These are phyloP conservation scores for Melopsittacus undulatus DNA, from an alignment of 2,797 vertebrate genomes.

Conservation along the genomic window DNA sequence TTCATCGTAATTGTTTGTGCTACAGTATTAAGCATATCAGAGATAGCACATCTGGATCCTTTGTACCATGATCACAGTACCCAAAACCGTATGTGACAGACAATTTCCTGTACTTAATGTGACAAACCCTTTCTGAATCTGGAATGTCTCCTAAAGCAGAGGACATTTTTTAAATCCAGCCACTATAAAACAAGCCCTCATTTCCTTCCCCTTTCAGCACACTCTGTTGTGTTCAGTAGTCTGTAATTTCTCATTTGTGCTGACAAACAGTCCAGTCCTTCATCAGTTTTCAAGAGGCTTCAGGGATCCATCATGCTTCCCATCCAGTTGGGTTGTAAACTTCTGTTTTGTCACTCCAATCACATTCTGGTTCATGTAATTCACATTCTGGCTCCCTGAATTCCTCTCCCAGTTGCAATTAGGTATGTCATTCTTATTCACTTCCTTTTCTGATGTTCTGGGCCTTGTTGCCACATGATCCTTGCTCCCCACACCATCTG, in stretches of 20 bases:
- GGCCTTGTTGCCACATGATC: background rate
- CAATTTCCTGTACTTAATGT: slow-evolving; percentile 24
- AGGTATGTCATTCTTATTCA: background rate
- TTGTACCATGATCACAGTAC: background rate
- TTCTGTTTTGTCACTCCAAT: background rate
- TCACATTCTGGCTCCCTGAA: background rate
- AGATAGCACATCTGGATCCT: slow-evolving; percentile 6
- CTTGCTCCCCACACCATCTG: background rate
- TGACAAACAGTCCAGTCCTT: background rate
- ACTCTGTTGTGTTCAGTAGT: background rate
- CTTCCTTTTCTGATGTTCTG: background rate
- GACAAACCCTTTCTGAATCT: background rate
- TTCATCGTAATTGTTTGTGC: background rate
- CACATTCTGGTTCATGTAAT: background rate
- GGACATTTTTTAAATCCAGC: slow-evolving; percentile 1
- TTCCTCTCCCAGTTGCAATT: background rate
- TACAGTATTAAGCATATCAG: background rate
- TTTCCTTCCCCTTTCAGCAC: background rate
- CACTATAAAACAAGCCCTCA: background rate
- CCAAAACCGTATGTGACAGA: background rate
- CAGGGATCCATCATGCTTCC: background rate
- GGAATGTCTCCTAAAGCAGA: background rate
- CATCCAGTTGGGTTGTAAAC: background rate
- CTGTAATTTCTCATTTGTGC: slow-evolving; percentile 7
- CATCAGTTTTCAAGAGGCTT: background rate